Evolutionary conservation across 2,888 invertebrate genomes (phyloP).

Genomic region (Abrostola tripartita): DNA sequence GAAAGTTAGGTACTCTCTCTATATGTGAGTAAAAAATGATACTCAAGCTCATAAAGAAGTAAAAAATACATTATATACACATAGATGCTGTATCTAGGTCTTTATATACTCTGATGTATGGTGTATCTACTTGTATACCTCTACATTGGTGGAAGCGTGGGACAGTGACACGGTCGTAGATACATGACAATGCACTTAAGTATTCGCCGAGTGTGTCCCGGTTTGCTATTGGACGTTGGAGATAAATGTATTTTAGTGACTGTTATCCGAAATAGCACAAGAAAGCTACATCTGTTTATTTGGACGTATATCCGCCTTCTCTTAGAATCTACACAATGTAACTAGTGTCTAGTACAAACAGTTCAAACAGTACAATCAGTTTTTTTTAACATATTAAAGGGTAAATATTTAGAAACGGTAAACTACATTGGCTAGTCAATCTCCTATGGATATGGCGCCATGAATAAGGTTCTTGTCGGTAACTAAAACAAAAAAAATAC

Average conservation of each 20-base stretch:
- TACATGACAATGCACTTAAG: conserved; percentile 47
- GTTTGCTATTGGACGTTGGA: conserved; percentile 23
- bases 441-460: too few species aligned
- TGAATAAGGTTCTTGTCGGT: too few species aligned
- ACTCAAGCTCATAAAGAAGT: neutral
- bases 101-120: neutral
- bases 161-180: conserved; percentile 10
- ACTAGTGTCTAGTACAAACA: too few species aligned
- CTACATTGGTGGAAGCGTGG: conserved; percentile 30
- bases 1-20: too few species aligned
- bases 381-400: too few species aligned
- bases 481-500: too few species aligned
- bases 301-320: neutral
- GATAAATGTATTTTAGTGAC: conserved; percentile 4
- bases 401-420: neutral
- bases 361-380: too few species aligned
- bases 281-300: conserved; percentile 1
- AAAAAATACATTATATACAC: conserved; percentile 5
- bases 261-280: conserved; percentile 5
- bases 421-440: too few species aligned
- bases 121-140: conserved; percentile 6
- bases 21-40: too few species aligned
- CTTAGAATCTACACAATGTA: too few species aligned
- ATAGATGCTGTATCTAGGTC: neutral
- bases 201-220: conserved; percentile 20